Percentiles rank a stretch among this genome's conserved stretches.
Evolutionary conservation across 2,113 vertebrate species (phyloP).

Genomic region (Mixornis gularis): DNA sequence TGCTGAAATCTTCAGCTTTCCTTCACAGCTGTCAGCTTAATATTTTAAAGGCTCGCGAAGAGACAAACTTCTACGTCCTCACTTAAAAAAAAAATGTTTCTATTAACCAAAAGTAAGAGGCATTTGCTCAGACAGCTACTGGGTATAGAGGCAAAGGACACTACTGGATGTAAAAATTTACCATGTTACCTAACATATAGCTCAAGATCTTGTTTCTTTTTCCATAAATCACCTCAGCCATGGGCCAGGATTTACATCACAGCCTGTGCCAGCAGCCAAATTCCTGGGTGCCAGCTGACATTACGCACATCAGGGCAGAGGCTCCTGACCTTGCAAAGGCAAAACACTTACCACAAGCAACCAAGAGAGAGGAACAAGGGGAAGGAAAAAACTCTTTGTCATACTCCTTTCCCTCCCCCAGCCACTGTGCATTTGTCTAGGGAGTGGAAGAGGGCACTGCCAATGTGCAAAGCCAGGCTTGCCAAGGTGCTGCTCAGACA

Average conservation of each 20-base stretch:
- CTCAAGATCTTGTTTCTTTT: neutral
- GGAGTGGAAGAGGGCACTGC: neutral
- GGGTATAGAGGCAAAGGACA: neutral
- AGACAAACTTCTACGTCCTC: neutral
- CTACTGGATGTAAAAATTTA: neutral
- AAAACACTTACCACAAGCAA: neutral
- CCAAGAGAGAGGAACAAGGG: neutral
- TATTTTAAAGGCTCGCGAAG: neutral
- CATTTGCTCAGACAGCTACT: neutral
- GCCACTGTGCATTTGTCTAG: neutral
- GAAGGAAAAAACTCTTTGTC: neutral
- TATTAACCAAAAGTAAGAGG: neutral
- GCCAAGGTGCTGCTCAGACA: neutral
- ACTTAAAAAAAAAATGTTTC: neutral
- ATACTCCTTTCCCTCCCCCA: neutral
- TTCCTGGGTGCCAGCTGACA: neutral
- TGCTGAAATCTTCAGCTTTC: neutral
- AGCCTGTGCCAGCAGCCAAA: neutral
- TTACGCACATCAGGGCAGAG: neutral
- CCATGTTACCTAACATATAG: neutral
- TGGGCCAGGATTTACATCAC: neutral
- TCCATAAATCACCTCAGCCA: neutral
- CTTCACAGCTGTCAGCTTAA: neutral
- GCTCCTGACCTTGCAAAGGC: neutral
- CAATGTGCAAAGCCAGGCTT: neutral